A percentile compares a stretch with the other conserved stretches of the same genome.
Evolutionary conservation across 2,888 invertebrate species (phyloP).

Genomic region (Latheticus oryzae): DNA sequence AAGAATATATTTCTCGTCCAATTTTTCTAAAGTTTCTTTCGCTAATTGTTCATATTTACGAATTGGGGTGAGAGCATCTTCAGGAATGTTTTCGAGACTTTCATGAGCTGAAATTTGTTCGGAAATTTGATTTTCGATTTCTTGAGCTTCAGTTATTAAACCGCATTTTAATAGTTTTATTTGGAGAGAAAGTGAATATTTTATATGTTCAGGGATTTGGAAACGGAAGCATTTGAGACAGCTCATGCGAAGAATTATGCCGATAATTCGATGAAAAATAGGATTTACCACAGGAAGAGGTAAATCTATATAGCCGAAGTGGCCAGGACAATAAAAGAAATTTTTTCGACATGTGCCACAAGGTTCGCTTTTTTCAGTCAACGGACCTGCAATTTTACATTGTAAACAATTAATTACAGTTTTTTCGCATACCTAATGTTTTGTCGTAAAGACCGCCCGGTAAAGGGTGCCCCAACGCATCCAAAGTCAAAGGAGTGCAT

Average conservation of each 20-base stretch:
- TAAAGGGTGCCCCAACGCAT: constrained; percentile 83
- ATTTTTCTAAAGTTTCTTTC: constrained; percentile 45
- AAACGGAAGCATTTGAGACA: constrained; percentile 79
- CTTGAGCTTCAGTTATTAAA: constrained; percentile 77
- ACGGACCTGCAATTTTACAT: constrained; percentile 66
- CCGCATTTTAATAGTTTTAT: constrained; percentile 80
- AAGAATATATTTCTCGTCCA: constrained; percentile 42
- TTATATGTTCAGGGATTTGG: constrained; percentile 70
- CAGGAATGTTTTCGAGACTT: constrained; percentile 54
- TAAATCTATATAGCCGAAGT: constrained; percentile 94
- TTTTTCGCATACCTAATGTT: constrained; percentile 73
- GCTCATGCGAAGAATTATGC: constrained; percentile 74
- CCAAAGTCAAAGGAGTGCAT: constrained; percentile 81
- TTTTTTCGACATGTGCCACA: constrained; percentile 85
- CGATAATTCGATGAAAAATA: constrained; percentile 81
- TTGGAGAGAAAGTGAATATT: constrained; percentile 71
- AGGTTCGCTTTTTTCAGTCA: constrained; percentile 73
- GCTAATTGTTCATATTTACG: constrained; percentile 57
- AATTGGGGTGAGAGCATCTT: constrained; percentile 47
- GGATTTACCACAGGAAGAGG: constrained; percentile 93
- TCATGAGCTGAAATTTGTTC: constrained; percentile 51
- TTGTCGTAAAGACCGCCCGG: constrained; percentile 93
- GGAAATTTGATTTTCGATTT: constrained; percentile 63
- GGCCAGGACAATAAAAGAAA: constrained; percentile 83
- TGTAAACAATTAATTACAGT: not conserved